phyloP scores from a whole-genome alignment of 2,797 vertebrate genomes.

The Spea hammondii region DNA sequence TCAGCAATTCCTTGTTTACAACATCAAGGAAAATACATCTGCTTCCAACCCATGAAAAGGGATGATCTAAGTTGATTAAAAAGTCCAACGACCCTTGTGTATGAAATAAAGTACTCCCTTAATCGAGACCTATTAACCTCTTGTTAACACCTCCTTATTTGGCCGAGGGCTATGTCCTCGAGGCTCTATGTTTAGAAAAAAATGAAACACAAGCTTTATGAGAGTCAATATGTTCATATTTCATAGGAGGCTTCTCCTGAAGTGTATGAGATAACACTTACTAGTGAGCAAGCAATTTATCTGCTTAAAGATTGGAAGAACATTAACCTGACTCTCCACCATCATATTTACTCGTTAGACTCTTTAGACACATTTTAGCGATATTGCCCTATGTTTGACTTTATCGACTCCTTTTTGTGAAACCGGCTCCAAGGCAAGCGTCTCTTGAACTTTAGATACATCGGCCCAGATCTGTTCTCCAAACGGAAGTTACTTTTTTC shows the following conservation, averaged over 20 bases:
- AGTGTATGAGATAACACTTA: slow-evolving; percentile 4
- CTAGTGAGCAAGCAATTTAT: slow-evolving; percentile 23
- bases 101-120: background rate
- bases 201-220: slow-evolving; percentile 30
- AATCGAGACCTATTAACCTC: slow-evolving; percentile 24
- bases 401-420: no score
- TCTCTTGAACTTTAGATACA: no score
- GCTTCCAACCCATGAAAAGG: background rate
- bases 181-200: slow-evolving; percentile 43
- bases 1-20: no score
- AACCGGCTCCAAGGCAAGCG: no score
- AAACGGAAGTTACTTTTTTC: no score
- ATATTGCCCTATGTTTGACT: no score
- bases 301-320: slow-evolving; percentile 6
- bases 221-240: slow-evolving; percentile 1
- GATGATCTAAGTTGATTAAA: background rate
- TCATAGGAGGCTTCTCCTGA: slow-evolving; percentile 1
- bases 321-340: no score
- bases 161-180: slow-evolving; percentile 4
- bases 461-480: no score
- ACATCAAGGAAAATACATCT: no score
- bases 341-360: no score
- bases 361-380: no score
- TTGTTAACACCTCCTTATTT: slow-evolving; percentile 34
- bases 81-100: slow-evolving; percentile 10